These are phyloP conservation scores for Zaprionus gabonicus DNA, from an alignment of 1,140 invertebrate genomes.

Conservation along the genomic window DNA sequence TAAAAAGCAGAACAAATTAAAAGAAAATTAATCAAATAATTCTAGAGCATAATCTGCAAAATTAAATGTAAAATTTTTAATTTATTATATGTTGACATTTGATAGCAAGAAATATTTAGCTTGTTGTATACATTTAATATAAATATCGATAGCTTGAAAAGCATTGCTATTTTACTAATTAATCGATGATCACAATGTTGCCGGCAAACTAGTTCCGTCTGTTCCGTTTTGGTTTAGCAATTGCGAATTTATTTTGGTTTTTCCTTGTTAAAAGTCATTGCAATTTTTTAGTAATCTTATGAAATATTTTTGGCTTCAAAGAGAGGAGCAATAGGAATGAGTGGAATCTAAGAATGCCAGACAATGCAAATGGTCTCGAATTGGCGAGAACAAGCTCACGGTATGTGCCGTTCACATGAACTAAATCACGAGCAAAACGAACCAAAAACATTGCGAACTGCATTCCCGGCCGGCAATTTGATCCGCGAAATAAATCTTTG, in stretches of 20 bases:
- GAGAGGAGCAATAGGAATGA: background rate
- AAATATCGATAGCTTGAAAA: background rate
- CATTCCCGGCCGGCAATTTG: slow-evolving; percentile 29
- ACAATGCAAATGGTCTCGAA: background rate
- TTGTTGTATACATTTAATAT: background rate
- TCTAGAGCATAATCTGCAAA: background rate
- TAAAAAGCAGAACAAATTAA: background rate
- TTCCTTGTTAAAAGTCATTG: background rate
- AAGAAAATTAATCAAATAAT: background rate
- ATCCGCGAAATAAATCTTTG: slow-evolving; percentile 15
- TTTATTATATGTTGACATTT: background rate
- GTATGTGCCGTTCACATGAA: background rate
- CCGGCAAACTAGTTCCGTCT: background rate
- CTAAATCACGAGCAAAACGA: background rate
- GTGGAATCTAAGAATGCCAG: background rate
- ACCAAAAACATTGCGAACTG: slow-evolving; percentile 15
- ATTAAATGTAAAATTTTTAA: background rate
- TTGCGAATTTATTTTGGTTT: background rate
- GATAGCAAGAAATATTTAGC: background rate
- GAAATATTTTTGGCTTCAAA: background rate
- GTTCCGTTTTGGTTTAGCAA: background rate
- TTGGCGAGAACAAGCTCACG: background rate
- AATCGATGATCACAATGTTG: background rate
- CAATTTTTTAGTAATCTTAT: background rate
- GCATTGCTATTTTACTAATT: background rate